A percentile compares a stretch with the other conserved stretches of the same genome.
Evolutionary conservation across 2,888 invertebrate genomes (phyloP).

Genomic region (Plebejus melissa): DNA sequence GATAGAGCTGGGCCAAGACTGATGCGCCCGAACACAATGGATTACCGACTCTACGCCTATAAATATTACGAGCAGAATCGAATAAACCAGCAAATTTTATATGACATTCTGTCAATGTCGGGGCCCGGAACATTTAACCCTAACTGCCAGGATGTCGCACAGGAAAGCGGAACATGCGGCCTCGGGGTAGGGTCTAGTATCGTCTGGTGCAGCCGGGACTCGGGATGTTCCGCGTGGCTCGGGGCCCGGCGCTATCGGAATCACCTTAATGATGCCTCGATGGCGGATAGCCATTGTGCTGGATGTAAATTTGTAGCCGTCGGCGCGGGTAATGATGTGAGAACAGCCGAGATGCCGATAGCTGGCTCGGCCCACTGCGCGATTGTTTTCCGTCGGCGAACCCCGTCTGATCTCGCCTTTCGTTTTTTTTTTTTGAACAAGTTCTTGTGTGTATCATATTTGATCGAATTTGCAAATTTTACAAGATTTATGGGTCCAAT

Average conservation of each 20-base stretch:
- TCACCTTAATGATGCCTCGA: slow-evolving; percentile 80
- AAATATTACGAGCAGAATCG: slow-evolving; percentile 39
- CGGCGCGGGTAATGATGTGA: slow-evolving; percentile 80
- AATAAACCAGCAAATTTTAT: slow-evolving; percentile 51
- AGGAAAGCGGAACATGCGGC: slow-evolving; percentile 42
- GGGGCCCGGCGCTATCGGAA: slow-evolving; percentile 75
- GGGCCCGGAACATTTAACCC: slow-evolving; percentile 42
- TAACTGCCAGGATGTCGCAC: slow-evolving; percentile 47
- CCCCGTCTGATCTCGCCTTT: slow-evolving; percentile 33
- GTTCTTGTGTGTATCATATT: slow-evolving; percentile 35
- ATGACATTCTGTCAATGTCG: slow-evolving; percentile 67
- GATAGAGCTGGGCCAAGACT: slow-evolving; percentile 67
- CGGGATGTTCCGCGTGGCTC: slow-evolving; percentile 51
- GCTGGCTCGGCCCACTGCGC: slow-evolving; percentile 35
- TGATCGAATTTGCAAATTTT: slow-evolving; percentile 21
- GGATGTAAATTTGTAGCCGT: slow-evolving; percentile 80
- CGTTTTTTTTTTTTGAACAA: slow-evolving; percentile 34
- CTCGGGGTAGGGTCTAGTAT: slow-evolving; percentile 48
- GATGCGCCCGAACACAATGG: slow-evolving; percentile 48
- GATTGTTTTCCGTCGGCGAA: slow-evolving; percentile 33
- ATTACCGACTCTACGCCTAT: slow-evolving; percentile 54
- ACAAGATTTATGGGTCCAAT: not conserved
- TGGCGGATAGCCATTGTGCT: slow-evolving; percentile 79
- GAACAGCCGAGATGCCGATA: slow-evolving; percentile 75
- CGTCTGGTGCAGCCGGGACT: slow-evolving; percentile 37